Evolutionary conservation across 1,140 invertebrate genomes (phyloP).

Genomic region (Camponotus pennsylvanicus): DNA sequence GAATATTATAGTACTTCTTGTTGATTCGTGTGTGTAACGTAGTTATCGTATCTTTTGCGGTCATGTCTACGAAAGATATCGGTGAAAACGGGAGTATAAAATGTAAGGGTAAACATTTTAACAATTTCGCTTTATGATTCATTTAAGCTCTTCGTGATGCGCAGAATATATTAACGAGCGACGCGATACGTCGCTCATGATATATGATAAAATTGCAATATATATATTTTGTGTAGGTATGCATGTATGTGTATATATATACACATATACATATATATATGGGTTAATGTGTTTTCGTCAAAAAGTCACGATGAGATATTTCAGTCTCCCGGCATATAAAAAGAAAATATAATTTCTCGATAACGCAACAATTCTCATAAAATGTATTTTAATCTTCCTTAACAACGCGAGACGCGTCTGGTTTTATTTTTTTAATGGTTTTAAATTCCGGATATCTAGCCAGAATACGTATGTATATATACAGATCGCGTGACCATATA

Average conservation of each 20-base stretch:
- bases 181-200: slow-evolving; percentile 9
- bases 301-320: slow-evolving; percentile 18
- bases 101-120: neutral
- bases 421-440: slow-evolving; percentile 12
- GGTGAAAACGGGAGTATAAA: neutral
- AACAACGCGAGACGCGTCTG: neutral
- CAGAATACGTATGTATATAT: too few species aligned
- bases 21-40: neutral
- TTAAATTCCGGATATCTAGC: slow-evolving; percentile 1
- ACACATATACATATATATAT: slow-evolving; percentile 4
- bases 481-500: neutral
- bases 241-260: neutral
- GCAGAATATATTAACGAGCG: neutral
- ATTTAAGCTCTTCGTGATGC: neutral
- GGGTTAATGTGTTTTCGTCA: slow-evolving; percentile 44
- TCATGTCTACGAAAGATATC: neutral
- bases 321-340: neutral
- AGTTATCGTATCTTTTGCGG: neutral
- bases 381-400: neutral
- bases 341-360: neutral
- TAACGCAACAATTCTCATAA: neutral
- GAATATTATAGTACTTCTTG: neutral
- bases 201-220: slow-evolving; percentile 36
- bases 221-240: too few species aligned
- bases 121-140: slow-evolving; percentile 12